Percentiles rank a stretch among this genome's conserved stretches.
Evolutionary conservation across 2,113 vertebrate genomes (phyloP).

Genomic region (Marcusenius ussheri): DNA sequence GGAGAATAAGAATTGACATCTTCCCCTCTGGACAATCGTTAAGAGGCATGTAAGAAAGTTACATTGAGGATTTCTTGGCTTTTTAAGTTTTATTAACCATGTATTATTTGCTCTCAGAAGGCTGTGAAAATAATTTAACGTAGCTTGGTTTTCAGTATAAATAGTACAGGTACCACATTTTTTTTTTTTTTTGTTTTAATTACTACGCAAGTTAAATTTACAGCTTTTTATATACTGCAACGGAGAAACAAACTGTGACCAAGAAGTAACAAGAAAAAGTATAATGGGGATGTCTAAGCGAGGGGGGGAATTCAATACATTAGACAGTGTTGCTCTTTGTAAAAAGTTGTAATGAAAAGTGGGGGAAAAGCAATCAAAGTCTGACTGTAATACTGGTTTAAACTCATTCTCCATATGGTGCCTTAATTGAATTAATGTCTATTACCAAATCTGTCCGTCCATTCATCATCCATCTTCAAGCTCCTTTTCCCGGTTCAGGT

Average conservation of each 20-base stretch:
- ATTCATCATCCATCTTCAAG: background rate
- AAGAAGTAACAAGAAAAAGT: background rate
- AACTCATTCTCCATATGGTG: background rate
- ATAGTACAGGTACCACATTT: constrained; percentile 4
- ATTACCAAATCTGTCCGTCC: background rate
- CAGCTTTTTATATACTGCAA: background rate
- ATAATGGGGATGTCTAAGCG: background rate
- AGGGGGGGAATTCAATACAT: background rate
- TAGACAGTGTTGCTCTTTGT: background rate
- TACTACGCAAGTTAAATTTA: background rate
- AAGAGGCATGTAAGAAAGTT: constrained; percentile 38
- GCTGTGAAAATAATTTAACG: constrained; percentile 14
- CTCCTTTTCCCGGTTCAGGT: background rate
- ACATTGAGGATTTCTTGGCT: constrained; percentile 26
- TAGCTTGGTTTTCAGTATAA: background rate
- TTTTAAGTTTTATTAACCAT: constrained; percentile 32
- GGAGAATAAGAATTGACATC: constrained; percentile 63
- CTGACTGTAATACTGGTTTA: background rate
- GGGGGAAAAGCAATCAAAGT: background rate
- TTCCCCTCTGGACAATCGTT: constrained; percentile 51
- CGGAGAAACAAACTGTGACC: background rate
- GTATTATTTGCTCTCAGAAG: constrained; percentile 38
- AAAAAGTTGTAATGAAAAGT: background rate
- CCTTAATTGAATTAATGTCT: background rate
- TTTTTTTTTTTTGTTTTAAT: background rate